phyloP scores from a whole-genome alignment of 2,113 vertebrate species.

The Hippopotamus amphibius region DNA sequence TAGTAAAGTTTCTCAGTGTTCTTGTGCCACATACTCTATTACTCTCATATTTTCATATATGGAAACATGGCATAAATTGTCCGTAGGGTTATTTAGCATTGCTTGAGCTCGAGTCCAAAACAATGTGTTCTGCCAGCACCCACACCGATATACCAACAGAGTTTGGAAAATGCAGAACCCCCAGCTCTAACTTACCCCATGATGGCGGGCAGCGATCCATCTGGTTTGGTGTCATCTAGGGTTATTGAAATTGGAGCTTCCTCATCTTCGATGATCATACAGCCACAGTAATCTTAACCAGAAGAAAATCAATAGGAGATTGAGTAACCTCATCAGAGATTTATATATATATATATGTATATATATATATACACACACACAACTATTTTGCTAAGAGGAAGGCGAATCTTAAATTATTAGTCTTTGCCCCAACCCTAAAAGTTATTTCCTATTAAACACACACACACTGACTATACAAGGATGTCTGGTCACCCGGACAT shows the following conservation, averaged over 20 bases:
- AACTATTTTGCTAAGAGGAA: constrained; percentile 53
- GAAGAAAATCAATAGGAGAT: constrained; percentile 20
- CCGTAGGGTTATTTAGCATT: background rate
- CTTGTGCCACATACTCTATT: background rate
- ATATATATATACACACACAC: background rate
- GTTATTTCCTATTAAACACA: background rate
- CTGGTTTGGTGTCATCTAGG: constrained; percentile 97
- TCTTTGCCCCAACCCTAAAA: constrained; percentile 15
- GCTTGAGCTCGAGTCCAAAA: constrained; percentile 26
- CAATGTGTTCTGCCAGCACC: constrained; percentile 18
- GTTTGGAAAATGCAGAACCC: constrained; percentile 20
- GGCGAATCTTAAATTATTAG: constrained; percentile 7
- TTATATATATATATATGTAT: background rate
- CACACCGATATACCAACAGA: background rate
- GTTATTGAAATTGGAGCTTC: constrained; percentile 94
- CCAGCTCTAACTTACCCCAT: constrained; percentile 92
- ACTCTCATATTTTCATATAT: constrained; percentile 8
- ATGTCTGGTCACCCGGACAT: background rate
- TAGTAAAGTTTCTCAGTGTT: constrained; percentile 7
- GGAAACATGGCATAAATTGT: constrained; percentile 39
- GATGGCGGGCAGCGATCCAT: constrained; percentile 93
- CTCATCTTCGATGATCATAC: constrained; percentile 95
- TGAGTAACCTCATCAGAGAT: background rate
- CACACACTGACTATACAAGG: constrained; percentile 6
- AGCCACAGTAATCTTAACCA: constrained; percentile 93